Conservation (phyloP, 2,888 invertebrate species). For the Himalopsyche anomala region DNA sequence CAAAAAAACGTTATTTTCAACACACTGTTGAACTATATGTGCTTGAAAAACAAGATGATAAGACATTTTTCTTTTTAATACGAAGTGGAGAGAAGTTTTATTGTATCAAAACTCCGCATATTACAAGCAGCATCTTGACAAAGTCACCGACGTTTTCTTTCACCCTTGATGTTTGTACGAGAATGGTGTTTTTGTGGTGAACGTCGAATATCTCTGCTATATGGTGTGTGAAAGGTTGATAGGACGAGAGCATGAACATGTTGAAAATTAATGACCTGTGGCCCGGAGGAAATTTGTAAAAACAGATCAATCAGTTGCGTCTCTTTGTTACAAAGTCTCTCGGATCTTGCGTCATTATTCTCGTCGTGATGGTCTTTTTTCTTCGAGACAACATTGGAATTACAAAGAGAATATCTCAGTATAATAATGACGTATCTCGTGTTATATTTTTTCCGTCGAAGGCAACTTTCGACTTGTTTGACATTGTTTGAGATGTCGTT, state of each 20-base stretch:
- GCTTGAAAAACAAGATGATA: no score
- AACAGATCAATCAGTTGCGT: slow-evolving; percentile 35
- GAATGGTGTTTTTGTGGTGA: neutral
- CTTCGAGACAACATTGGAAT: neutral
- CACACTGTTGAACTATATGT: no score
- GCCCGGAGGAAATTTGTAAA: slow-evolving; percentile 39
- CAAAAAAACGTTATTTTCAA: no score
- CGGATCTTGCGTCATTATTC: neutral
- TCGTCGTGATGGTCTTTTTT: neutral
- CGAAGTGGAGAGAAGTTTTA: no score
- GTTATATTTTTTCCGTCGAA: neutral
- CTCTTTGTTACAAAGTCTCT: slow-evolving; percentile 38
- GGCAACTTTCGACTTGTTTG: no score
- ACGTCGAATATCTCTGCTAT: slow-evolving; percentile 23
- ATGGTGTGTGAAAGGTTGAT: slow-evolving; percentile 43
- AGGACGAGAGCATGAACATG: slow-evolving; percentile 23
- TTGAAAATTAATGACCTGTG: slow-evolving; percentile 42
- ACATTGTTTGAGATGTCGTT: no score
- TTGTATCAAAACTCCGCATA: no score
- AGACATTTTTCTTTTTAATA: no score
- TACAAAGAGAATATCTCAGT: neutral
- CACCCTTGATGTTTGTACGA: neutral
- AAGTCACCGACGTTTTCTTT: slow-evolving; percentile 1
- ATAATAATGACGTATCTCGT: neutral
- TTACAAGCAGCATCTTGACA: neutral